Percentiles rank a stretch among this genome's conserved stretches.
phyloP scores from a whole-genome alignment of 2,113 vertebrate species.

The Halcyon malimbica region DNA sequence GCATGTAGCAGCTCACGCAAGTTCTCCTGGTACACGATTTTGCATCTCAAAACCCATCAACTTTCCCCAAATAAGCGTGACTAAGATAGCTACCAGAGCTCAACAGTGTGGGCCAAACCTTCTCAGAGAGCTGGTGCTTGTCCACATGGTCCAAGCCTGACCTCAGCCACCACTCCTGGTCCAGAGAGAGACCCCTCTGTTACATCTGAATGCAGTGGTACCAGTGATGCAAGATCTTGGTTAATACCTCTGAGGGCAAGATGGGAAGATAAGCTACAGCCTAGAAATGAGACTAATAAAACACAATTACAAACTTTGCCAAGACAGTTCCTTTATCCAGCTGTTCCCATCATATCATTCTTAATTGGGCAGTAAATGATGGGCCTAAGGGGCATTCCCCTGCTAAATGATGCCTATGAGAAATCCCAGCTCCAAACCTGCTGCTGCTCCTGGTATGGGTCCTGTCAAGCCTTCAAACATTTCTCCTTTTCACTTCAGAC shows the following conservation, averaged over 20 bases:
- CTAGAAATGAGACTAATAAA: neutral
- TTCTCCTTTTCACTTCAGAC: neutral
- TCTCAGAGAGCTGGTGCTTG: neutral
- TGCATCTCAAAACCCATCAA: accelerated
- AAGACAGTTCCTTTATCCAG: neutral
- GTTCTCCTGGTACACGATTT: accelerated
- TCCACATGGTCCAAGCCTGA: neutral
- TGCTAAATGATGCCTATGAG: neutral
- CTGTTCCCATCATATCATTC: neutral
- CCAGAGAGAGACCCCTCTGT: accelerated
- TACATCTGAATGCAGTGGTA: accelerated
- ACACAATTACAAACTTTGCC: neutral
- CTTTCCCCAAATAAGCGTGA: accelerated
- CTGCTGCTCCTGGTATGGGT: neutral
- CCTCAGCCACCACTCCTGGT: neutral
- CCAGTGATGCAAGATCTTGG: neutral
- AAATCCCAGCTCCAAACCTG: neutral
- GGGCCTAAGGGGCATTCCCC: neutral
- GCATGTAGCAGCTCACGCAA: neutral
- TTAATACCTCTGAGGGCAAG: neutral
- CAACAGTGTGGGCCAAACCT: neutral
- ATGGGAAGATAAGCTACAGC: neutral
- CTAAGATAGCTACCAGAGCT: neutral
- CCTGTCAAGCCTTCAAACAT: neutral
- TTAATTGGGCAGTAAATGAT: neutral